Evolutionary conservation across 2,888 invertebrate genomes (phyloP).

Genomic region (Scaptomyza caliginosa): DNA sequence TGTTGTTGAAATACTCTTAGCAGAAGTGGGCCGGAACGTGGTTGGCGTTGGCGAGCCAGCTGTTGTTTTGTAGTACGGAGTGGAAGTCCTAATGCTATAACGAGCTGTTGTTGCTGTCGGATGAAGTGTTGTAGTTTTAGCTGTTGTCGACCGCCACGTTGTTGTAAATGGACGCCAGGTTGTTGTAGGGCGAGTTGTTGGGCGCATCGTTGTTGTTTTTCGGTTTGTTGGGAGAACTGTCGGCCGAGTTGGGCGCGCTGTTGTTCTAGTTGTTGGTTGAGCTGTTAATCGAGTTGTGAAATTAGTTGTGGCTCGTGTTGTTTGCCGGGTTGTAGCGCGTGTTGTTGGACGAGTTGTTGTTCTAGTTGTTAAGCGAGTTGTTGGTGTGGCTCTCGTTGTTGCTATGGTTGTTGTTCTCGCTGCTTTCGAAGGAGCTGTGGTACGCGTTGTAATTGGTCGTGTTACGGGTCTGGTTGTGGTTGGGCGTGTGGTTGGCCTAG

Average conservation of each 20-base stretch:
- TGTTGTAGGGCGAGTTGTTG: conserved; percentile 11
- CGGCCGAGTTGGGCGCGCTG: conserved; percentile 10
- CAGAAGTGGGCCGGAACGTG: background rate
- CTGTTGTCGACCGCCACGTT: conserved; percentile 5
- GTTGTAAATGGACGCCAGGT: conserved; percentile 5
- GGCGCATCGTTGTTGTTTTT: conserved; percentile 5
- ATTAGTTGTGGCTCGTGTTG: background rate
- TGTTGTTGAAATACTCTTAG: conserved; percentile 45
- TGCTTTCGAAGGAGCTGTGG: conserved; percentile 19
- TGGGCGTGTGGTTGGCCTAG: conserved; percentile 6
- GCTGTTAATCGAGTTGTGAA: background rate
- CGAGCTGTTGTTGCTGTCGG: conserved; percentile 7
- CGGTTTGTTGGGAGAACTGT: no score
- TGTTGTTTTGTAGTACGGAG: conserved; percentile 8
- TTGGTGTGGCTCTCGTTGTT: background rate
- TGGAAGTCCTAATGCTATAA: background rate
- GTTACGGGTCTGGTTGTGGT: conserved; percentile 7
- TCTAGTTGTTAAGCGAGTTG: background rate
- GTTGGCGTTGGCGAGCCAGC: conserved; percentile 3
- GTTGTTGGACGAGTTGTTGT: background rate
- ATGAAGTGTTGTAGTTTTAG: background rate
- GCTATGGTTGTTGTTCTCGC: background rate
- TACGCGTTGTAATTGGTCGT: conserved; percentile 1
- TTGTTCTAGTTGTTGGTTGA: conserved; percentile 4
- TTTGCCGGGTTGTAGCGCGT: conserved; percentile 6